A percentile compares a stretch with the other conserved stretches of the same genome.
Conservation (phyloP, 2,888 invertebrate genomes). For the Andrena bucephala region DNA sequence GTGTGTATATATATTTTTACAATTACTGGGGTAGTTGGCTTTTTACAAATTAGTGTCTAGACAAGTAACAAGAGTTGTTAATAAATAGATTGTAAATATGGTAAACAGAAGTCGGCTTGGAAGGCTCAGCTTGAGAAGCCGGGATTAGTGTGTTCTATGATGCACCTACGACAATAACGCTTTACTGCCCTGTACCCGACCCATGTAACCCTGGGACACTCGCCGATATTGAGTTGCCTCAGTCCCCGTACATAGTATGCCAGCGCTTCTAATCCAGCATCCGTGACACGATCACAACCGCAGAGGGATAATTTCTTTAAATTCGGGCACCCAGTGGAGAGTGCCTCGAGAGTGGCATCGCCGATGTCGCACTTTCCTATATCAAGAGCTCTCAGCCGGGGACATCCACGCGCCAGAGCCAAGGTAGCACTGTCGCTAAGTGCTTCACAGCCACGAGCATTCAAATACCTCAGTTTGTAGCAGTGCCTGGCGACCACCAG, state of each 20-base stretch:
- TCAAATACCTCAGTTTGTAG: slow-evolving; percentile 94
- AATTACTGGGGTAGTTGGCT: slow-evolving; percentile 45
- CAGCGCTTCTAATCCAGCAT: slow-evolving; percentile 94
- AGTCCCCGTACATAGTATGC: slow-evolving; percentile 96
- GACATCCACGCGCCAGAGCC: slow-evolving; percentile 94
- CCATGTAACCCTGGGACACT: slow-evolving; percentile 93
- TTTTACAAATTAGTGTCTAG: slow-evolving; percentile 66
- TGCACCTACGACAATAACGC: slow-evolving; percentile 95
- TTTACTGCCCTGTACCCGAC: slow-evolving; percentile 96
- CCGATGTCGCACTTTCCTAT: slow-evolving; percentile 97
- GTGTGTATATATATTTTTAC: slow-evolving; percentile 45
- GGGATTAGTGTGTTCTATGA: slow-evolving; percentile 98
- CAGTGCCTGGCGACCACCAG: slow-evolving; percentile 95
- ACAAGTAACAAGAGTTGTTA: slow-evolving; percentile 64
- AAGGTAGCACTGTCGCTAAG: slow-evolving; percentile 97
- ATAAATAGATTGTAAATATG: slow-evolving; percentile 72
- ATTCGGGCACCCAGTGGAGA: slow-evolving; percentile 96
- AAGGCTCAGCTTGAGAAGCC: slow-evolving; percentile 89
- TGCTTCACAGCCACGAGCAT: slow-evolving; percentile 96
- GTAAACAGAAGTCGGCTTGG: slow-evolving; percentile 37
- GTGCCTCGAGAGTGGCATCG: slow-evolving; percentile 93
- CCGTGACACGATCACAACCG: slow-evolving; percentile 96
- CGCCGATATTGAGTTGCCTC: slow-evolving; percentile 96
- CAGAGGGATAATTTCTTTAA: slow-evolving; percentile 95
- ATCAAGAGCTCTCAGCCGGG: slow-evolving; percentile 94